phyloP scores from a whole-genome alignment of 37 sponge, comb jelly and placozoan species.

The Mnemiopsis leidyi region DNA sequence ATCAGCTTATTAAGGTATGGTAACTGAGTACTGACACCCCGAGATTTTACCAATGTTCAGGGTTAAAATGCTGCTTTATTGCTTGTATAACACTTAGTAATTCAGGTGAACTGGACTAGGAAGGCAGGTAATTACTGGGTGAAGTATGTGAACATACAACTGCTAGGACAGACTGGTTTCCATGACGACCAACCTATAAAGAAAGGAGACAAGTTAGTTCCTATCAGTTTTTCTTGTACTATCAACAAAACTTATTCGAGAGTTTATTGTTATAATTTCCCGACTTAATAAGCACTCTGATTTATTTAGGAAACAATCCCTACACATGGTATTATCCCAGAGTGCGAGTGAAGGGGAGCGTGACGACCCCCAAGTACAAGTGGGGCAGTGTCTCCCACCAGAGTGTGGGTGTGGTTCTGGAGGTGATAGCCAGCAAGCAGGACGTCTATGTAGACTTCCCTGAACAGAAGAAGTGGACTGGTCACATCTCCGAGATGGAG shows the following conservation, averaged over 20 bases:
- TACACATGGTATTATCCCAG: too few species aligned
- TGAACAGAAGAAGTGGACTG: conserved; percentile 95
- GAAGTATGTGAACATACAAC: conserved; percentile 70
- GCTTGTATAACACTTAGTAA: too few species aligned
- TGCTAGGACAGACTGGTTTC: conserved; percentile 62
- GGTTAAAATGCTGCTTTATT: too few species aligned
- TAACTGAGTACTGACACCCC: too few species aligned
- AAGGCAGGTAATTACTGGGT: conserved; percentile 85
- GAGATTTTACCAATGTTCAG: too few species aligned
- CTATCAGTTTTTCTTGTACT: too few species aligned
- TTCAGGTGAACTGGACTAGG: conserved; percentile 80
- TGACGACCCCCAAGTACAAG: conserved; percentile 79
- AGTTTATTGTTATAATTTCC: too few species aligned
- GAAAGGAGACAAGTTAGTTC: conserved; percentile 57
- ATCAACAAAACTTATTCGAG: too few species aligned
- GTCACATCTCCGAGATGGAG: conserved; percentile 91
- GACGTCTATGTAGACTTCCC: conserved; percentile 89
- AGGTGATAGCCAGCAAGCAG: conserved; percentile 79
- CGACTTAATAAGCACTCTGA: not conserved
- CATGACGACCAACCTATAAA: conserved; percentile 63
- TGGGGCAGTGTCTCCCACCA: conserved; percentile 88
- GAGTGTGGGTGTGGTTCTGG: conserved; percentile 81
- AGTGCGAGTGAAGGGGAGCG: conserved; percentile 23
- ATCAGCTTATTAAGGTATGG: too few species aligned
- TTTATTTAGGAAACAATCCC: too few species aligned